A percentile compares a stretch with the other conserved stretches of the same genome.
phyloP scores from a whole-genome alignment of 2,888 invertebrate species.

The Dryomyza anilis region DNA sequence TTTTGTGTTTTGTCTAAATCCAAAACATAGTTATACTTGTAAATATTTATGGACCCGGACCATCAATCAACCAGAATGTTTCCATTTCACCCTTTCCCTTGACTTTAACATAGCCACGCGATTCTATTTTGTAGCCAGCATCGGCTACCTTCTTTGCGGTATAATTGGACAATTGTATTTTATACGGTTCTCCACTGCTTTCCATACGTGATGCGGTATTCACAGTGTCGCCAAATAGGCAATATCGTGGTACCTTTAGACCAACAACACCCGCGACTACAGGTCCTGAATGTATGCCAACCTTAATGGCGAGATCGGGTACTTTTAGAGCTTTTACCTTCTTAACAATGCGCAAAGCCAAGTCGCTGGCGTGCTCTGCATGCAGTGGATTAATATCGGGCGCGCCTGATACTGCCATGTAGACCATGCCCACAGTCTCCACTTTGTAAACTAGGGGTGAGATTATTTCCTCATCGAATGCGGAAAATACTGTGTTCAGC shows the following conservation, averaged over 20 bases:
- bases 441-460: conserved; percentile 89
- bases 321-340: conserved; percentile 71
- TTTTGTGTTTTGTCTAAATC: too few species aligned
- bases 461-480: conserved; percentile 83
- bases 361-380: conserved; percentile 77
- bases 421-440: conserved; percentile 89
- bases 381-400: conserved; percentile 78
- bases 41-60: conserved; percentile 51
- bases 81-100: conserved; percentile 92
- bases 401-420: conserved; percentile 90
- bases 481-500: conserved; percentile 85
- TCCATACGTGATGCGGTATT: conserved; percentile 93
- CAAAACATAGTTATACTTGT: not conserved
- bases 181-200: conserved; percentile 69
- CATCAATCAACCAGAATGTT: conserved; percentile 77
- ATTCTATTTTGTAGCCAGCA: conserved; percentile 70
- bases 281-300: conserved; percentile 82
- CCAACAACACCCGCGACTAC: conserved; percentile 90
- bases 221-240: conserved; percentile 89
- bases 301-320: conserved; percentile 66
- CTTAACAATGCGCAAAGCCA: conserved; percentile 75
- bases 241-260: conserved; percentile 77
- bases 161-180: conserved; percentile 76
- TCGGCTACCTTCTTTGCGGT: conserved; percentile 72
- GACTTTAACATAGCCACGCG: conserved; percentile 76